Evolutionary conservation across 2,888 invertebrate species (phyloP), one percentile per base, ranked within the genome.

Genomic region (Cantharis rufa): DNA sequence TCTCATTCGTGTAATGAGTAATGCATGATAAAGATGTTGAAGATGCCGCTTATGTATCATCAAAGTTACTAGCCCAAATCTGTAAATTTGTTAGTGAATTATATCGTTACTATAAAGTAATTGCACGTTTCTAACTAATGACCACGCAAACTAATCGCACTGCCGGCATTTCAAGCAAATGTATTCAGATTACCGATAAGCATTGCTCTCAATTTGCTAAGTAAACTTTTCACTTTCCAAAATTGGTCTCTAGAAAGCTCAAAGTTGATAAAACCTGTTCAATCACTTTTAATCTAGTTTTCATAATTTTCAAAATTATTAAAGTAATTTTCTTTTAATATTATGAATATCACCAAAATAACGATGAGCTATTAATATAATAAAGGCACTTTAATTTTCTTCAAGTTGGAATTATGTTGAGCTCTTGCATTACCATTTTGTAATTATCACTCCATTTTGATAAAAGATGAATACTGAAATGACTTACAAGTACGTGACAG

Each of bases 91-190:
- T 71, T 71, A 75, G 75, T 75, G 70, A 75, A 70, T 75, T 75
- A 75, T 75, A 76, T 76, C 72, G 71, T 72, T 69, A 69, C 71
- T 76, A 76, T 72, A 76, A 71, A 76, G 71, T 72, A 76, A 72
- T 76, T 76, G 76, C 72, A 72, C 66, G 72, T 66, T 72, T 62
- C 75, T 75, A 75, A 75, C 71, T 75, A 75, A 75, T 75, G 76
- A 69, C 72, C 76, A 72, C 69, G 68, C 72, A 76, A 76, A 76
- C 76, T 76, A 76, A 76, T 76, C 76, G 76, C 61, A 76, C 76
- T 72, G 69, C 62, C 72, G 69, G 48, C 63, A 69, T 69, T 76
- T 71, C 75, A 71, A 75, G 75, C 63, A 76, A 76, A 76, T 76
- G 76, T 69, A 72, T 76, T 72, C 72, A 72, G 69, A 76, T 76